Evolutionary conservation across 1,140 invertebrate species (phyloP), one percentile per base, ranked within the genome.

Genomic region (Dreissena rostriformis): DNA sequence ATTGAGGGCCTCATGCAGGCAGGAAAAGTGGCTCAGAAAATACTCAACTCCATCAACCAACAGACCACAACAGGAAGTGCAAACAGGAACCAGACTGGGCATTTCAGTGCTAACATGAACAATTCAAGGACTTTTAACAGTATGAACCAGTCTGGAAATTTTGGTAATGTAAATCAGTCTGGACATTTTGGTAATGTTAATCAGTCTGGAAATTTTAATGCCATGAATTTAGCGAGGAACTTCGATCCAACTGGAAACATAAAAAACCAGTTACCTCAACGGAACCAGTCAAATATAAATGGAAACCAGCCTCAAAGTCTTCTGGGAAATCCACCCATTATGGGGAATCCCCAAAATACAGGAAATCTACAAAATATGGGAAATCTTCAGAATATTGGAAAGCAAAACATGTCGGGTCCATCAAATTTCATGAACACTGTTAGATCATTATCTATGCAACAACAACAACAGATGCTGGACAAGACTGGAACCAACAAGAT

Each of bases 1-100:
- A 74, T 82, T 61, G 80, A 82, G 49, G 72, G 72, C 22, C 29
- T 82, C 8, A 73, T 81, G 70, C 79, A 81, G 70, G 79, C 79
- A 14, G 72, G 72, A 10, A 82, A 82, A 66, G 72, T 82, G 15
- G 80, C 80, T 22, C 80, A 82, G 80, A 74, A 26, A 51, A 53
- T 82, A 22, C 71, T 82, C 12, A 75, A 82, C 51, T 63, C 70
- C 26, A 82, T 82, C 49, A 28, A 67, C 57, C n/a, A 51, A 68
- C 26, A 57, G 66, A 15, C 77, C 68, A 39, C 51, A 68, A 26
- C 76, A 66, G 51, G 51, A 68, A 15, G 49, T 17, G 7, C 49
- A 19, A 49, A 19, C 29, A 65, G 55, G 39, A 79, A 79, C 53
- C 52, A 49, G 11, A 5, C 53, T 12, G n/a, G 49, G 8, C 39